A percentile compares a stretch with the other conserved stretches of the same genome.
Evolutionary conservation across 2,113 vertebrate species (phyloP).

Genomic region (Trematocara marginatum): DNA sequence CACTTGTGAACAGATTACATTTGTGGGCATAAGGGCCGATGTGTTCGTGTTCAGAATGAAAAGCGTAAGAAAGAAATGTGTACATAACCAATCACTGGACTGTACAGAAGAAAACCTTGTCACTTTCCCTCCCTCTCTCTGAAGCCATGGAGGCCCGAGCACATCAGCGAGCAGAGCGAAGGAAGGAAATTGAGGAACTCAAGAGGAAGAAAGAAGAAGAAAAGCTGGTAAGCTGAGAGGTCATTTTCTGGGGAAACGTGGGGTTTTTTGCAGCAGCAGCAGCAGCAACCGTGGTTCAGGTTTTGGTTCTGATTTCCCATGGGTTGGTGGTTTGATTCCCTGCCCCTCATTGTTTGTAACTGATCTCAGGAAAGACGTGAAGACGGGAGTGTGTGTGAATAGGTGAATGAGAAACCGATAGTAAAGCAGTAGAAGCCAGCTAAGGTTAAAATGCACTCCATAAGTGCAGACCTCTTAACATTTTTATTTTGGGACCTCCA

Average conservation of each 20-base stretch:
- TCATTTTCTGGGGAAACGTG: not conserved
- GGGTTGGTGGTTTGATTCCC: not conserved
- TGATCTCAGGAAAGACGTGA: not conserved
- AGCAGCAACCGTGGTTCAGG: not conserved
- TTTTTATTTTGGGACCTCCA: not conserved
- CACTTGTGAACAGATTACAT: not conserved
- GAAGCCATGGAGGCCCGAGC: constrained; percentile 91
- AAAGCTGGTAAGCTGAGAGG: constrained; percentile 49
- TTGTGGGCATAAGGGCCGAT: not conserved
- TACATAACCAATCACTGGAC: not conserved
- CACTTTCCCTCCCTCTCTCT: not conserved
- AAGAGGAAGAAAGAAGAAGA: constrained; percentile 82
- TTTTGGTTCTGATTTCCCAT: not conserved
- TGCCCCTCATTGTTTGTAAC: not conserved
- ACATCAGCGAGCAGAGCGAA: constrained; percentile 75
- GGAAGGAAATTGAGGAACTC: constrained; percentile 78
- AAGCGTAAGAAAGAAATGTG: not conserved
- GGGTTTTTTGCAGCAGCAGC: fast-evolving
- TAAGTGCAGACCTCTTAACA: not conserved
- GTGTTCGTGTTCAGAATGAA: not conserved
- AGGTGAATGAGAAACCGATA: not conserved
- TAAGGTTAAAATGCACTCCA: not conserved
- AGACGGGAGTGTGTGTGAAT: not conserved
- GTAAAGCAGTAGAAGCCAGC: not conserved
- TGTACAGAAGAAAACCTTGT: not conserved